Base-by-base conservation (phyloP, 2,888 invertebrate genomes). In the Macrosiphum euphorbiae region DNA sequence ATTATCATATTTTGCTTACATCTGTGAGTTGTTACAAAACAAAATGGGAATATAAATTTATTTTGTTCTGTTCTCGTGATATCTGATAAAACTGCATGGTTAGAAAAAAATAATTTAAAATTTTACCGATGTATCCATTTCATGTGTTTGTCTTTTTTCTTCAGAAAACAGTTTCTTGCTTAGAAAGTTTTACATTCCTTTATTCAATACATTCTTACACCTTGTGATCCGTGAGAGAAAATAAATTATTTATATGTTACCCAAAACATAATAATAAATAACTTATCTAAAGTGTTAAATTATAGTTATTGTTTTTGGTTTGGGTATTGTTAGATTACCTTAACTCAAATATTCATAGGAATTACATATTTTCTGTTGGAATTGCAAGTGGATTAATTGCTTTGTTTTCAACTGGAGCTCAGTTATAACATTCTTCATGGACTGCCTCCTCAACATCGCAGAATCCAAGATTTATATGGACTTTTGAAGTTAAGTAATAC, bases 311-410 rank as follows among this genome's bases (percentile, higher is more conserved):
- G 28, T 28, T 44, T 86, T 86, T 28, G 5, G 20, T 78, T 24
- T 35, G 2, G 20, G 20, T 78, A 24, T 4, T n/a, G 35, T 78
- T 35, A 78, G 50, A 86, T 95, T 94, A 95, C 95, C 95, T 95
- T 95, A 95, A 95, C 95, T 95, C 78, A 90, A 28, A 16, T 94
- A 86, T 94, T 94, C 95, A 95, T 96, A 97, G 97, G 95, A 99
- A 99, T 96, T 99, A 99, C 96, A 97, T 98, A 92, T 96, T 99
- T 94, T 99, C 99, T 3, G 98, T 99, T 95, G 97, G 98, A 61
- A 96, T 97, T 90, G 98, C 99, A 28, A 98, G 99, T 94, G 99
- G 99, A 95, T 96, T 99, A 35, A 96, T 99, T 95, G 99, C 99
- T 87, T 97, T 99, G 94, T 97, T 99, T 95, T 99, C 99, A n/a